Evolutionary conservation across 2,113 vertebrate species (phyloP).

Genomic region (Perca flavescens): DNA sequence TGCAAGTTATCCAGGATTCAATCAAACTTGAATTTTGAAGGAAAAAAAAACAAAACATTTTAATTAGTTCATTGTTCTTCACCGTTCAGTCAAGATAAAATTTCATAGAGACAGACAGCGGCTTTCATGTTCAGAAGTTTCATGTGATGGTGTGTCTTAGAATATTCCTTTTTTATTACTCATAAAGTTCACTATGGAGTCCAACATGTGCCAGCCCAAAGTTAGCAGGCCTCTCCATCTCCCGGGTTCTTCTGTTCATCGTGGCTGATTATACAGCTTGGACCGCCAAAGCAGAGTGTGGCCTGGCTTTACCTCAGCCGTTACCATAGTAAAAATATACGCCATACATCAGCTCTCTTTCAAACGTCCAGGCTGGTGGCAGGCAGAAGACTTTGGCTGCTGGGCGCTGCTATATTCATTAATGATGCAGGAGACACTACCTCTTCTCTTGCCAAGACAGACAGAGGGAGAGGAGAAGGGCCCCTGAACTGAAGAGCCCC

Average conservation of each 20-base stretch:
- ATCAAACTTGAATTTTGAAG: conserved; percentile 55
- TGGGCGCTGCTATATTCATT: conserved; percentile 65
- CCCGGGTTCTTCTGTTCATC: conserved; percentile 46
- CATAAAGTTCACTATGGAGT: conserved; percentile 43
- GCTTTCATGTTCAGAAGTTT: conserved; percentile 66
- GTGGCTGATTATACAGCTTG: conserved; percentile 66
- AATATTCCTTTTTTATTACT: conserved; percentile 29
- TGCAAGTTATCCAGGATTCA: conserved; percentile 55
- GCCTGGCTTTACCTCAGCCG: conserved; percentile 59
- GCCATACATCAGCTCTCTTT: conserved; percentile 49
- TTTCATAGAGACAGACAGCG: conserved; percentile 49
- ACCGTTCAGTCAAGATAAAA: conserved; percentile 34
- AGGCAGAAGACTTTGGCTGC: conserved; percentile 55
- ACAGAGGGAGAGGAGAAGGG: conserved; percentile 53
- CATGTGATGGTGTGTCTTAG: conserved; percentile 48
- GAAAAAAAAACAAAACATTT: conserved; percentile 16
- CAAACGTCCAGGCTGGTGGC: conserved; percentile 53
- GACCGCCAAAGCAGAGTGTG: conserved; percentile 62
- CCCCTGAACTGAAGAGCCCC: conserved; percentile 64
- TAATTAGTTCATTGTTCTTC: conserved; percentile 67
- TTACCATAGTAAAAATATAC: conserved; percentile 68
- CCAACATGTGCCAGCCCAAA: conserved; percentile 31
- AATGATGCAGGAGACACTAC: conserved; percentile 73
- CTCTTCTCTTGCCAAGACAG: conserved; percentile 66
- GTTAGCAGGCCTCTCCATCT: conserved; percentile 43